These are phyloP conservation scores for Heliconius eleuchia DNA, from an alignment of 1,140 invertebrate genomes.

Conservation along the genomic window DNA sequence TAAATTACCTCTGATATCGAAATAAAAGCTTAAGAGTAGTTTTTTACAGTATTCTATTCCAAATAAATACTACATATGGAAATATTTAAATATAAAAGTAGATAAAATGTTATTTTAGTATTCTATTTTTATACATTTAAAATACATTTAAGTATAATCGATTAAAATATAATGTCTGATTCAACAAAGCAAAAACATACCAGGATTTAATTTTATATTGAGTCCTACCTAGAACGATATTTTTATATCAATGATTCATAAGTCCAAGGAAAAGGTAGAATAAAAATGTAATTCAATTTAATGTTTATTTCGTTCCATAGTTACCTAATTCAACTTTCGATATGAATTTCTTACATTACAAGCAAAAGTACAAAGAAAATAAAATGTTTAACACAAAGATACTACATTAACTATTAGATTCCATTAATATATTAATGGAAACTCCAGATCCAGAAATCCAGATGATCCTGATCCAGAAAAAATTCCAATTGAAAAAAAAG, in stretches of 20 bases:
- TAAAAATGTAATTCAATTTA: slow-evolving; percentile 53
- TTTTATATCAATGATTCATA: neutral
- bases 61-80: no score
- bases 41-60: neutral
- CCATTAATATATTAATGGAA: neutral
- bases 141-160: no score
- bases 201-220: no score
- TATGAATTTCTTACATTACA: slow-evolving; percentile 61
- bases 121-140: no score
- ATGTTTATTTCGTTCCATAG: slow-evolving; percentile 74
- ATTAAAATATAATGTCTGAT: no score
- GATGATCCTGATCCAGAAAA: neutral
- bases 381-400: neutral
- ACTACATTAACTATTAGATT: slow-evolving; percentile 8
- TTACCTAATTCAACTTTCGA: slow-evolving; percentile 73
- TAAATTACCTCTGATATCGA: no score
- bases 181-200: no score
- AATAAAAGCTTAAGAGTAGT: no score
- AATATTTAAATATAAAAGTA: no score
- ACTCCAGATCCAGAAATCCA: no score
- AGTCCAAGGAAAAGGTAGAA: slow-evolving; percentile 9
- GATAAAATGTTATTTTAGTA: no score
- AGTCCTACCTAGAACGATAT: neutral
- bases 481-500: neutral
- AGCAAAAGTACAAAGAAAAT: slow-evolving; percentile 21